Evolutionary conservation across 2,113 vertebrate species (phyloP), one percentile per base, ranked within the genome.

Genomic region (Lepisosteus osseus): DNA sequence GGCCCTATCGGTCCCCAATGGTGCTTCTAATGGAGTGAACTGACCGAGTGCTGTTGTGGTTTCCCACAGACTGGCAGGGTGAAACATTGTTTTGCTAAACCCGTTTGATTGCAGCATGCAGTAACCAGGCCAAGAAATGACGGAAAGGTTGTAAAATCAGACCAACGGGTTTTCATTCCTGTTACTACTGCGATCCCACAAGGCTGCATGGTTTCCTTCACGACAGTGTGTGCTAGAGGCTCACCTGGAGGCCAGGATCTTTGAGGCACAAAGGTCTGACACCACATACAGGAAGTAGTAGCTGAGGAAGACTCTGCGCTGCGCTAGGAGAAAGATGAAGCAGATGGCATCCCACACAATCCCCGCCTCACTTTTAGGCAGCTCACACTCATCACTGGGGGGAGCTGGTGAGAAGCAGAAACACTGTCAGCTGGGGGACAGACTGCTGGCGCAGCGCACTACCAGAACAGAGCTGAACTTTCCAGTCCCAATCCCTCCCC

Each of bases 341-440:
- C 91, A 90, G 68, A 88, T 85, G 0, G 86, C 88, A 8, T 92
- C 93, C 93, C 92, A 91, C 4, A 93, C 81, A 0, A 93, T 87
- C 7, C 93, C 91, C 0, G 86, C 90, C 69, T 95, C 92, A 0
- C 89, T 85, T 61, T 84, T 86, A 0, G 90, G 91, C 61, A 91
- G 74, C 73, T 92, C 93, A 42, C 88, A 92, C 54, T 81, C 56
- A 7, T 85, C 81, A 0, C 88, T 79, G n/a, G 89, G 81, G 17
- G 72, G 76, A 42, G 88, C 89, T 91, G 62, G n/a, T 65, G 41
- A 74, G 12, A 69, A 17, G 59, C 15, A 73, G 9, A 64, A 61
- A 72, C 47, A 79, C 42, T 69, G 13, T 47, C 29, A 29, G 29
- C 1, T 29, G 29, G 29, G 29, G 40, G 8, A 51, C 1, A 51